A percentile compares a stretch with the other conserved stretches of the same genome.
phyloP scores from a whole-genome alignment of 2,888 invertebrate genomes.

The Sesia bembeciformis region DNA sequence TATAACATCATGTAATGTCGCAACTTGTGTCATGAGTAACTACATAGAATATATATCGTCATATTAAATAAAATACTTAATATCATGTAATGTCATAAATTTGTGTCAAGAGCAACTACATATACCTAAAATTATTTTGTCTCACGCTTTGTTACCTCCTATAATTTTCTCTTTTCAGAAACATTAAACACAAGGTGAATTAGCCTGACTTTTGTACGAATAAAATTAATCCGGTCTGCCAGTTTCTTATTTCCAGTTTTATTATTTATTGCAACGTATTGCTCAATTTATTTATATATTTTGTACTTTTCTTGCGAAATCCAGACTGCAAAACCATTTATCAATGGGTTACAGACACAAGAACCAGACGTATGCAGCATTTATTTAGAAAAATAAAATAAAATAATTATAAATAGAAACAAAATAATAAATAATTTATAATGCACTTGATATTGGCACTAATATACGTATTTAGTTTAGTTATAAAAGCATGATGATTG shows the following conservation, averaged over 20 bases:
- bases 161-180: slow-evolving; percentile 70
- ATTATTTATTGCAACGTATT: slow-evolving; percentile 8
- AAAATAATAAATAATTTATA: neutral
- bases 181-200: slow-evolving; percentile 48
- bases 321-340: too few relatives aligned
- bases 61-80: neutral
- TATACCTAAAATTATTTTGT: neutral
- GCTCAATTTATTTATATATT: slow-evolving; percentile 6
- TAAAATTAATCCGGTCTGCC: slow-evolving; percentile 22
- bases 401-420: too few relatives aligned
- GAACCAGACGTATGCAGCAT: too few relatives aligned
- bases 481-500: neutral
- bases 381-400: too few relatives aligned
- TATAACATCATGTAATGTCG: too few relatives aligned
- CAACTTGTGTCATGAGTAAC: too few relatives aligned
- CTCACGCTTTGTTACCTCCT: slow-evolving; percentile 17
- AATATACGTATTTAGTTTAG: slow-evolving; percentile 4
- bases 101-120: neutral
- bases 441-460: slow-evolving; percentile 7
- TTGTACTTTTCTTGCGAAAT: neutral
- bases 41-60: neutral
- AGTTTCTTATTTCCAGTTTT: slow-evolving; percentile 17
- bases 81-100: too few relatives aligned
- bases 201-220: too few relatives aligned
- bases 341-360: too few relatives aligned